Percentiles rank a stretch among this genome's conserved stretches.
Evolutionary conservation across 2,888 invertebrate genomes (phyloP).

Genomic region (Caenorhabditis plicata): DNA sequence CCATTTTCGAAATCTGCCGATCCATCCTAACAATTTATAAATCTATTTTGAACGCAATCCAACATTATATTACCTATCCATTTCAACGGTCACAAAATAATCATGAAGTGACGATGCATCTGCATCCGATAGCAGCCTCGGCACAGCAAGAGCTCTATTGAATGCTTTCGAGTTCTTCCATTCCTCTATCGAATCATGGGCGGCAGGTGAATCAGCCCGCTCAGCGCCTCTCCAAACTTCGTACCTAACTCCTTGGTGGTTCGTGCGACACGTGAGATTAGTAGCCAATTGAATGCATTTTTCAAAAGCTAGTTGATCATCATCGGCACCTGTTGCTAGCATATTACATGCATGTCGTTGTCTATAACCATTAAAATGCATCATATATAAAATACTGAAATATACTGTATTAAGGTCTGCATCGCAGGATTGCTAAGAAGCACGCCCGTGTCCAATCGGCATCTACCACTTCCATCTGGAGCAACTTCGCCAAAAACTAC

Average conservation of each 20-base stretch:
- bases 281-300: conserved; percentile 57
- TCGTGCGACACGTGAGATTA: conserved; percentile 50
- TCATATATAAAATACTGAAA: conserved; percentile 1
- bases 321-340: conserved; percentile 27
- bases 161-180: conserved; percentile 35
- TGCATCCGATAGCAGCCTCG: conserved; percentile 66
- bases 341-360: conserved; percentile 52
- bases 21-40: too few relatives aligned
- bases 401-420: conserved; percentile 72
- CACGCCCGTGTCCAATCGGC: conserved; percentile 78
- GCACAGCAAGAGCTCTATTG: conserved; percentile 66
- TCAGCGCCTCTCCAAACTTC: conserved; percentile 38
- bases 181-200: conserved; percentile 41
- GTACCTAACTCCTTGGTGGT: conserved; percentile 39
- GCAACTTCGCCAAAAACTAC: conserved; percentile 42
- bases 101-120: conserved; percentile 67
- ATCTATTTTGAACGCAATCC: too few relatives aligned
- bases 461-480: conserved; percentile 57
- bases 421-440: conserved; percentile 84
- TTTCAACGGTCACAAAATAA: conserved; percentile 57
- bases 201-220: conserved; percentile 40
- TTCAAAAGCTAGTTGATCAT: conserved; percentile 58
- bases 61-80: too few relatives aligned
- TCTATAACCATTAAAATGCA: conserved; percentile 28
- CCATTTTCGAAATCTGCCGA: conserved; percentile 39